Conservation (phyloP, 2,113 vertebrate genomes). For the Podarcis cretensis region DNA sequence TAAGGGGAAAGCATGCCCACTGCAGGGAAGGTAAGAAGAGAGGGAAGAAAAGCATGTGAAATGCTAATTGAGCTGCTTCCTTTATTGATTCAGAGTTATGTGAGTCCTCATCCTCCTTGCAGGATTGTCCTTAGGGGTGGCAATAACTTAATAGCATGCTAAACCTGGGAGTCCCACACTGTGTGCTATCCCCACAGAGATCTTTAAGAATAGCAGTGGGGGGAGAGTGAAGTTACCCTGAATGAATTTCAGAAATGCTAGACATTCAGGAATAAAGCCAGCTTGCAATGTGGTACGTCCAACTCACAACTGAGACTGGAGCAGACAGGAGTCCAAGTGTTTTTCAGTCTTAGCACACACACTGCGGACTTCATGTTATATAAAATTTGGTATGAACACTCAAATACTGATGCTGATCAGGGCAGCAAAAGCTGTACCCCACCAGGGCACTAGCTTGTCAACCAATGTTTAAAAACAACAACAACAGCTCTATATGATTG, state of each 20-base stretch:
- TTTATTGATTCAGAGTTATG: constrained; percentile 84
- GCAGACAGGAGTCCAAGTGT: neutral
- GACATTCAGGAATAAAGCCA: constrained; percentile 28
- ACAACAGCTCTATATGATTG: neutral
- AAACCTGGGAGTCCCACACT: constrained; percentile 36
- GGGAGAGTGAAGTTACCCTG: constrained; percentile 28
- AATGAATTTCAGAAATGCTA: neutral
- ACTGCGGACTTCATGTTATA: neutral
- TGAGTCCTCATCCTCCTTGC: constrained; percentile 76
- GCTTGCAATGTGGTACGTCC: neutral
- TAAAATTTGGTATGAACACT: neutral
- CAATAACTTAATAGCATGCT: constrained; percentile 69
- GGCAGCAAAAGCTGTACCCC: neutral
- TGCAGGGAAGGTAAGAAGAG: constrained; percentile 89
- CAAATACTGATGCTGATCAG: neutral
- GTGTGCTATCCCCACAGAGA: constrained; percentile 30
- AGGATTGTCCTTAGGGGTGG: constrained; percentile 67
- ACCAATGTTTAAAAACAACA: neutral
- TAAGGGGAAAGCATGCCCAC: constrained; percentile 87
- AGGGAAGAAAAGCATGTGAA: constrained; percentile 90
- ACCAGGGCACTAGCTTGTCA: neutral
- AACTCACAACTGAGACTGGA: fast-evolving
- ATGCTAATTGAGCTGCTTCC: constrained; percentile 96
- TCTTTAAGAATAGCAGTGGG: constrained; percentile 41
- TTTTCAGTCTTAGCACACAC: neutral